phyloP scores from a whole-genome alignment of 2,797 vertebrate genomes.

The Echeneis naucrates region DNA sequence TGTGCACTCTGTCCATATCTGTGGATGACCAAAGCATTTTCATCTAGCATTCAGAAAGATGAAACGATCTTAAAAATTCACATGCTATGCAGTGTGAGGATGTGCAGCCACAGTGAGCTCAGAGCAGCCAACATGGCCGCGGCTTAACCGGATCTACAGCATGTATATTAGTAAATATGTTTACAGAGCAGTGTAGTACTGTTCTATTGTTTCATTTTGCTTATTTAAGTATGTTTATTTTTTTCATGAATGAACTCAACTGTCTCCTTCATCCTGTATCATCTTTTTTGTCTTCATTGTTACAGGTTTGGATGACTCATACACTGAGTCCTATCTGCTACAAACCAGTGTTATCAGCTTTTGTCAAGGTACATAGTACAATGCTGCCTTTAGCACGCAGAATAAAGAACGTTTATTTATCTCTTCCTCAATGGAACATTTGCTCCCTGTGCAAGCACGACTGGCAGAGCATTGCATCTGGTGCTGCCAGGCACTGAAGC shows the following conservation, averaged over 20 bases:
- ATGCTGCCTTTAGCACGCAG: constrained; percentile 33
- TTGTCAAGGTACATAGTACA: constrained; percentile 38
- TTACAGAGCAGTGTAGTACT: not conserved
- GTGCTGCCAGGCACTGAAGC: constrained; percentile 55
- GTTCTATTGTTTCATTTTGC: not conserved
- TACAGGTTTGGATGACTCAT: constrained; percentile 22
- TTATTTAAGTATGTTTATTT: constrained; percentile 30
- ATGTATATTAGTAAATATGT: not conserved
- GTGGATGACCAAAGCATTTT: constrained; percentile 20
- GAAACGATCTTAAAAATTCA: not conserved
- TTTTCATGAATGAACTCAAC: constrained; percentile 6
- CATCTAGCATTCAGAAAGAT: not conserved
- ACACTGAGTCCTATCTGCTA: not conserved
- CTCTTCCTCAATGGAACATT: constrained; percentile 51
- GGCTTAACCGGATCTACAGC: not conserved
- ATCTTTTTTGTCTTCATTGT: constrained; percentile 7
- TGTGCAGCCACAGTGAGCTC: not conserved
- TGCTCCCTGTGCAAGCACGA: constrained; percentile 38
- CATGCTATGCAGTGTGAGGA: not conserved
- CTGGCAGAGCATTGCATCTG: constrained; percentile 51
- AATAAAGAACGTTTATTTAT: constrained; percentile 48
- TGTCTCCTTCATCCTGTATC: not conserved
- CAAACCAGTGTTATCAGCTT: constrained; percentile 21
- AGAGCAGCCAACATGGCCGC: not conserved
- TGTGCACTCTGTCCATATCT: constrained; percentile 22